Percentiles rank a stretch among this genome's conserved stretches.
Conservation (phyloP, 2,797 vertebrate genomes). For the Acridotheres tristis region DNA sequence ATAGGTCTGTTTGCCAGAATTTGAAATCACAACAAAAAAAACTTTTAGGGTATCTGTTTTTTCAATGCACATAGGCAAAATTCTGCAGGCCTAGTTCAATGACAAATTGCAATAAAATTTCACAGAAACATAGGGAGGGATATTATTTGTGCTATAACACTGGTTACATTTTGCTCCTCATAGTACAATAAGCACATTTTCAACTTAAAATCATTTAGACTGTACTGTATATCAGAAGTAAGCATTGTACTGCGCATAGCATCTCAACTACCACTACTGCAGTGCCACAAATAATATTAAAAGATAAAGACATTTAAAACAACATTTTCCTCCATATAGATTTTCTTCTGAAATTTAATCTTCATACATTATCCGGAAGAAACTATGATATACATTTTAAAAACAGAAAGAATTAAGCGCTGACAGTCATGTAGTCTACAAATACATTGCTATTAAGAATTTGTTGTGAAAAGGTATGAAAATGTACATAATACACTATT, state of each 20-base stretch:
- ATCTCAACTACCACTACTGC: background rate
- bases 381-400: background rate
- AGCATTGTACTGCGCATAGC: background rate
- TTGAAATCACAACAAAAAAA: background rate
- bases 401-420: background rate
- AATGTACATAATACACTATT: background rate
- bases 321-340: background rate
- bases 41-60: background rate
- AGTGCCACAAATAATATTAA: background rate
- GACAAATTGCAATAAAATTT: background rate
- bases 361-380: background rate
- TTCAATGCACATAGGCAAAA: background rate
- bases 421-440: accelerated
- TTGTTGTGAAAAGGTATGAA: background rate
- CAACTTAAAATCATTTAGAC: background rate
- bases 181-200: background rate
- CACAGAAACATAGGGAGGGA: background rate
- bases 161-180: background rate
- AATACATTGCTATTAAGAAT: background rate
- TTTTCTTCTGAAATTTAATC: background rate
- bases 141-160: background rate
- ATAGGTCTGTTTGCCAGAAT: background rate
- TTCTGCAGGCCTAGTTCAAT: background rate
- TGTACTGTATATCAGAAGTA: background rate
- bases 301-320: background rate